Evolutionary conservation across 2,888 invertebrate species (phyloP), one percentile per base, ranked within the genome.

Genomic region (Habroteleia sp.): DNA sequence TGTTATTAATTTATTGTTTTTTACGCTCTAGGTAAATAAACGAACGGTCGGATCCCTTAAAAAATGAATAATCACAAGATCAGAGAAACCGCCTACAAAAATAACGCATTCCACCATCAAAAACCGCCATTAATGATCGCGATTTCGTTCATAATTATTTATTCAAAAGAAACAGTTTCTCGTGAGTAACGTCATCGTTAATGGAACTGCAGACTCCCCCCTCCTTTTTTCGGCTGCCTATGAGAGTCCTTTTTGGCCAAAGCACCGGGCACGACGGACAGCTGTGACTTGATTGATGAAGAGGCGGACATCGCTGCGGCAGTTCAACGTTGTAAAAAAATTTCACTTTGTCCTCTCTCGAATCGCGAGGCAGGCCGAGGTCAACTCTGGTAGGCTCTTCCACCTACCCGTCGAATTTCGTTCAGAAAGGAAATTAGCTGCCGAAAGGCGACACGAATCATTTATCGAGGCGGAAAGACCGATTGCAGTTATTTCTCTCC

Each of bases 281-380:
- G 74, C 77, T 77, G 77, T 56, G 63, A 48, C 68, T 72, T 74
- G 77, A 77, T 77, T 77, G 68, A 77, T 77, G 77, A 77, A 63
- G 76, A 69, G 76, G 77, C 74, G 63, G 74, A 71, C 66, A 58
- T 68, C 50, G 62, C 27, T 54, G 76, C 69, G 48, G 68, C 66
- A 52, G 37, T 62, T 25, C 29, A 23, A 31, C 42, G 63, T 50
- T 48, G 71, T 68, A 72, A 77, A 69, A 69, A 73, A 42, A 54
- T 46, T 63, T 66, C 44, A 66, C 66, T 74, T 68, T 74, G 74
- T 77, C 60, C 71, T 50, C n/a, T n/a, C 29, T 65, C 23, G 56
- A 56, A 74, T 66, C 69, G 69, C 60, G 54, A 46, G 63, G 33
- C 50, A 60, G 50, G 3, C 58, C 72, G 41, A 65, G 68, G 76